phyloP scores from a whole-genome alignment of 2,888 invertebrate genomes.

The Cryptocheilus praepositus region DNA sequence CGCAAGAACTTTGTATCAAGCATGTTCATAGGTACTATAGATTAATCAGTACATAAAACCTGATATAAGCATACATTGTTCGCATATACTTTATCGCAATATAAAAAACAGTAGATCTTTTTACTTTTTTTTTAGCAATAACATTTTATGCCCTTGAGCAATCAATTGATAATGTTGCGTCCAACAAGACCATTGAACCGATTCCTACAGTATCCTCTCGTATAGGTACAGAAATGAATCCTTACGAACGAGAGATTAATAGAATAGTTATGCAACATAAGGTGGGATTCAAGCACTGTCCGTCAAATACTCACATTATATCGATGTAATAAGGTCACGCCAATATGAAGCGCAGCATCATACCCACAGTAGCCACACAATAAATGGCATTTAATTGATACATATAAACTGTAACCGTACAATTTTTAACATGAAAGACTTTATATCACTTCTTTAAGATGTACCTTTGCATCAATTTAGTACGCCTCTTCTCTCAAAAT shows the following conservation, averaged over 20 bases:
- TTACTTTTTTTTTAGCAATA: constrained; percentile 29
- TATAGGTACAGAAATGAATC: no score
- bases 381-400: neutral
- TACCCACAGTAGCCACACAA: no score
- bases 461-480: constrained; percentile 25
- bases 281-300: no score
- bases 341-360: no score
- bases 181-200: constrained; percentile 18
- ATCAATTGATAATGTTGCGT: constrained; percentile 26
- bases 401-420: constrained; percentile 9
- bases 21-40: neutral
- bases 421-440: constrained; percentile 47
- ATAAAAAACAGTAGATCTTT: constrained; percentile 31
- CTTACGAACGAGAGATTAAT: no score
- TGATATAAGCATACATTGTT: constrained; percentile 24
- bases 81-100: constrained; percentile 48
- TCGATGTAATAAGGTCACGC: no score
- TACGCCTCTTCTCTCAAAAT: neutral
- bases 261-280: no score
- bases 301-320: no score
- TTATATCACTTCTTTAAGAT: constrained; percentile 42
- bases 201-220: no score
- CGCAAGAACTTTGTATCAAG: no score
- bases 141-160: constrained; percentile 43
- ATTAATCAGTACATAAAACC: neutral